Conservation (phyloP, 2,113 vertebrate species). For the Sprattus sprattus region DNA sequence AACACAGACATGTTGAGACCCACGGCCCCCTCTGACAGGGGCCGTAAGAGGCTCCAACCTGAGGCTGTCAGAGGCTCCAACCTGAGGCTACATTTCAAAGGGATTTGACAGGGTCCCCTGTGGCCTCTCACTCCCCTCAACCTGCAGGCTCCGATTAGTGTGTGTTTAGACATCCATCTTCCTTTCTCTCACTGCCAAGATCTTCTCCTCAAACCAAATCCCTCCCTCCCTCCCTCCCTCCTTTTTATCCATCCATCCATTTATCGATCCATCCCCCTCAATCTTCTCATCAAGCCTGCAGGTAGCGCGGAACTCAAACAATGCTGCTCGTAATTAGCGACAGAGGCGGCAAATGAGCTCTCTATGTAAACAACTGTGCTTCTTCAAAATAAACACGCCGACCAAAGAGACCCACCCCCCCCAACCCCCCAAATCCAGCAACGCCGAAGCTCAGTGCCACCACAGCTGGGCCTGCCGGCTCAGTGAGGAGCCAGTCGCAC, state of each 20-base stretch:
- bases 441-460: neutral
- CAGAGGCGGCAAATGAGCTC: slow-evolving; percentile 32
- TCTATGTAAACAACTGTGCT: slow-evolving; percentile 54
- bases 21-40: neutral
- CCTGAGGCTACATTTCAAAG: neutral
- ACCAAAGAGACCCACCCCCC: slow-evolving; percentile 49
- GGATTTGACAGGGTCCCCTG: neutral
- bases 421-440: slow-evolving; percentile 21
- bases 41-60: neutral
- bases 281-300: neutral
- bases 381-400: slow-evolving; percentile 54
- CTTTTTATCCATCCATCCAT: neutral
- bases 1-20: neutral
- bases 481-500: slow-evolving; percentile 10
- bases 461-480: slow-evolving; percentile 1
- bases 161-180: neutral
- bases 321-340: slow-evolving; percentile 54
- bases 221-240: neutral
- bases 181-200: neutral
- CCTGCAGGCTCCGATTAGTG: neutral
- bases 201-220: neutral
- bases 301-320: slow-evolving; percentile 40
- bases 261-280: neutral
- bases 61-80: neutral
- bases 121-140: neutral